Percentiles rank a stretch among this genome's conserved stretches.
These are phyloP conservation scores for Teleopsis dalmanni DNA, from an alignment of 1,140 invertebrate species.

Conservation along the genomic window DNA sequence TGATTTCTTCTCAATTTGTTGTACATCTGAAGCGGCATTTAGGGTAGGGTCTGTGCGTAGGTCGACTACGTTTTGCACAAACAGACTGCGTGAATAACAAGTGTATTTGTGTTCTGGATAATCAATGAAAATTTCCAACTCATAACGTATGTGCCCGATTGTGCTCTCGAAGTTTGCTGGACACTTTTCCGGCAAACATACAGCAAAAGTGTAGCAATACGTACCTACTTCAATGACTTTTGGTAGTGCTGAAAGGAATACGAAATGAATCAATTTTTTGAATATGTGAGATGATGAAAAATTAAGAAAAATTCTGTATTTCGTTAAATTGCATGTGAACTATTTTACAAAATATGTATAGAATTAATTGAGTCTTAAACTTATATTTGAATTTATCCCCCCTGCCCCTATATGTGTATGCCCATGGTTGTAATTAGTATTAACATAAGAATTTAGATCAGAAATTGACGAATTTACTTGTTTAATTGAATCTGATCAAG, in stretches of 20 bases:
- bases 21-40: constrained; percentile 9
- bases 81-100: constrained; percentile 56
- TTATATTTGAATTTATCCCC: no score
- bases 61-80: constrained; percentile 57
- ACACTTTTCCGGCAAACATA: constrained; percentile 49
- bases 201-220: constrained; percentile 53
- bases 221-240: constrained; percentile 43
- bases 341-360: no score
- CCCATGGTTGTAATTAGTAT: no score
- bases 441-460: no score
- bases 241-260: constrained; percentile 12
- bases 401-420: no score
- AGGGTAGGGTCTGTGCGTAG: constrained; percentile 47
- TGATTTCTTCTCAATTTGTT: constrained; percentile 16
- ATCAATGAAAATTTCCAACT: constrained; percentile 56
- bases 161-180: constrained; percentile 64
- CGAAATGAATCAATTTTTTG: no score
- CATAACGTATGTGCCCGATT: constrained; percentile 61
- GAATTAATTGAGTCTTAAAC: no score
- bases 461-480: neutral
- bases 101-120: constrained; percentile 61
- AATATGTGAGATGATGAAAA: no score
- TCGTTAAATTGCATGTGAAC: no score
- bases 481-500: neutral
- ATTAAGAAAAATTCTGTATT: no score